Conservation (phyloP, 2,888 invertebrate species). For the Diplolepis rosae region DNA sequence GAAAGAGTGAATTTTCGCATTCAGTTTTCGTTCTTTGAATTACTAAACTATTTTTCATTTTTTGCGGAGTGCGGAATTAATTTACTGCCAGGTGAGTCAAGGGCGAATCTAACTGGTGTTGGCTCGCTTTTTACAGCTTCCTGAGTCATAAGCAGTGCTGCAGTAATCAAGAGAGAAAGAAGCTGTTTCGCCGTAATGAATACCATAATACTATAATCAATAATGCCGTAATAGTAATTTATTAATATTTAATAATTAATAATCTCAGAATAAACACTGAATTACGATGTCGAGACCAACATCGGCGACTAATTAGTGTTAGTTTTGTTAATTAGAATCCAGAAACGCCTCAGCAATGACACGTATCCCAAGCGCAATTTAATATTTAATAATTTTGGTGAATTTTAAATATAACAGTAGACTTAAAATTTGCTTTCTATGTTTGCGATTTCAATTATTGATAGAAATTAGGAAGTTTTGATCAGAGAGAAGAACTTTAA, state of each 20-base stretch:
- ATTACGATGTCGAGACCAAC: constrained; percentile 24
- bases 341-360: constrained; percentile 5
- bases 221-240: constrained; percentile 45
- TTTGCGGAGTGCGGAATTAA: constrained; percentile 35
- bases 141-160: constrained; percentile 53
- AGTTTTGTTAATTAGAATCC: background rate
- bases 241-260: constrained; percentile 20
- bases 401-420: background rate
- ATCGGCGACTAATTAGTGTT: constrained; percentile 16
- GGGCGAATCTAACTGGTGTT: constrained; percentile 66
- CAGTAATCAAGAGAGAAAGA: constrained; percentile 52
- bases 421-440: background rate
- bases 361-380: background rate
- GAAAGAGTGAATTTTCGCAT: background rate
- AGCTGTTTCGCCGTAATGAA: constrained; percentile 53
- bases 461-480: too few relatives aligned
- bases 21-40: constrained; percentile 16
- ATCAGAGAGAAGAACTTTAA: too few relatives aligned
- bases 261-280: constrained; percentile 1
- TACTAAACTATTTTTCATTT: constrained; percentile 15
- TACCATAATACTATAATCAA: constrained; percentile 42
- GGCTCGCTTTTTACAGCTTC: constrained; percentile 69
- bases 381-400: constrained; percentile 16
- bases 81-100: constrained; percentile 63
- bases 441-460: background rate